Conservation (phyloP, 2,888 invertebrate genomes). For the Lingula anatina region DNA sequence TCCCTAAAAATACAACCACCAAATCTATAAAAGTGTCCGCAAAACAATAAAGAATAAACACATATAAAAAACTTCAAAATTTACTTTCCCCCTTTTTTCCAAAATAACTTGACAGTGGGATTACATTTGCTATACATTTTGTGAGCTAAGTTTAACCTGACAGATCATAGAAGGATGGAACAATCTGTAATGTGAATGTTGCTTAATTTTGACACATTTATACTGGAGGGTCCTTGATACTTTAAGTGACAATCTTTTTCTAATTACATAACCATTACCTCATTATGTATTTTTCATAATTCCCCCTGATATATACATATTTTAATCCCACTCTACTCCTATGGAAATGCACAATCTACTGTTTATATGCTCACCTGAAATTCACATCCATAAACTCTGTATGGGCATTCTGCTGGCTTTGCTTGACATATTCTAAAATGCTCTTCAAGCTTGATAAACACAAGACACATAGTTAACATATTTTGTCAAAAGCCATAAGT, state of each 20-base stretch:
- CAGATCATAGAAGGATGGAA: no score
- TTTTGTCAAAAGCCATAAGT: background rate
- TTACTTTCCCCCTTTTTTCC: no score
- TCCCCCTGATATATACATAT: background rate
- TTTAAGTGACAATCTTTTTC: background rate
- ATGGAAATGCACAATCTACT: no score
- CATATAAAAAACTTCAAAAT: no score
- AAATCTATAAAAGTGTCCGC: no score
- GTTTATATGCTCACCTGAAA: conserved; percentile 14
- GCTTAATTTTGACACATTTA: no score
- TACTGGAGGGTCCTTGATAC: background rate
- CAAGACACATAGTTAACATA: background rate
- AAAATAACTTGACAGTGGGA: no score
- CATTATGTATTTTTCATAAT: background rate
- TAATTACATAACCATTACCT: background rate
- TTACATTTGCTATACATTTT: no score
- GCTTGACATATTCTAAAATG: conserved; percentile 18
- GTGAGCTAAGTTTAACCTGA: no score
- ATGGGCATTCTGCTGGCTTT: conserved; percentile 18
- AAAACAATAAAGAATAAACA: no score
- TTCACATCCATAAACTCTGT: conserved; percentile 15
- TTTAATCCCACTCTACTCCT: no score
- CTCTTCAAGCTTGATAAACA: conserved; percentile 15
- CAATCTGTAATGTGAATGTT: no score
- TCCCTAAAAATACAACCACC: conserved; percentile 12